phyloP scores from a whole-genome alignment of 2,113 vertebrate genomes.

The Burhinus oedicnemus region DNA sequence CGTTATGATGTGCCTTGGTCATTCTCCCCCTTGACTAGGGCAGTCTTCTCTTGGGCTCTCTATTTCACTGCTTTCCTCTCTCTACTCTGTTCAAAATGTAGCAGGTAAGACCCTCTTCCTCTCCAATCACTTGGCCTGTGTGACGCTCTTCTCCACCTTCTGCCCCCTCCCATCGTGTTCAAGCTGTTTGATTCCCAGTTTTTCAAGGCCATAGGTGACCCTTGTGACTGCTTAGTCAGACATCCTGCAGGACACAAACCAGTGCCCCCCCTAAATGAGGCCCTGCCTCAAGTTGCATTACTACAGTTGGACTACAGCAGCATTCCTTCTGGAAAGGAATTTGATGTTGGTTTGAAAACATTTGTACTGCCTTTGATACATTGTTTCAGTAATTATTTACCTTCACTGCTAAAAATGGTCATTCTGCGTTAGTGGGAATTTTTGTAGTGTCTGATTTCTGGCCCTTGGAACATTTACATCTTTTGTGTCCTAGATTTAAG shows the following conservation, averaged over 20 bases:
- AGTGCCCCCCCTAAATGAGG: not conserved
- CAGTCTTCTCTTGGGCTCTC: slow-evolving; percentile 7
- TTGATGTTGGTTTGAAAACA: not conserved
- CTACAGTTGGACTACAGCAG: not conserved
- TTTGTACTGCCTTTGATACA: not conserved
- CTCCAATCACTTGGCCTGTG: not conserved
- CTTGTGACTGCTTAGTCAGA: not conserved
- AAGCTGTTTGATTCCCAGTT: not conserved
- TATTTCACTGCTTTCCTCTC: slow-evolving; percentile 14
- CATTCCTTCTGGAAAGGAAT: slow-evolving; percentile 1
- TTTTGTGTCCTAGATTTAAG: slow-evolving; percentile 5
- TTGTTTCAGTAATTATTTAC: slow-evolving; percentile 2
- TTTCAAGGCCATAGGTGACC: not conserved
- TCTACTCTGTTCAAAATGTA: slow-evolving; percentile 4
- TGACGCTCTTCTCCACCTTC: not conserved
- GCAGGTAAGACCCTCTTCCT: slow-evolving; percentile 11
- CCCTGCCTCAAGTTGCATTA: not conserved
- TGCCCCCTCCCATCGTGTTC: not conserved
- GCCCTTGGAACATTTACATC: not conserved
- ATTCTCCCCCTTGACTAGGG: not conserved
- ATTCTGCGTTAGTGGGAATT: not conserved
- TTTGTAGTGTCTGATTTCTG: not conserved
- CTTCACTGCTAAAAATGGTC: not conserved
- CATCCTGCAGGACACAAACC: not conserved
- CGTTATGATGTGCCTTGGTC: not conserved